Base-by-base conservation (phyloP, 2,888 invertebrate genomes). In the Hypolimnas misippus region DNA sequence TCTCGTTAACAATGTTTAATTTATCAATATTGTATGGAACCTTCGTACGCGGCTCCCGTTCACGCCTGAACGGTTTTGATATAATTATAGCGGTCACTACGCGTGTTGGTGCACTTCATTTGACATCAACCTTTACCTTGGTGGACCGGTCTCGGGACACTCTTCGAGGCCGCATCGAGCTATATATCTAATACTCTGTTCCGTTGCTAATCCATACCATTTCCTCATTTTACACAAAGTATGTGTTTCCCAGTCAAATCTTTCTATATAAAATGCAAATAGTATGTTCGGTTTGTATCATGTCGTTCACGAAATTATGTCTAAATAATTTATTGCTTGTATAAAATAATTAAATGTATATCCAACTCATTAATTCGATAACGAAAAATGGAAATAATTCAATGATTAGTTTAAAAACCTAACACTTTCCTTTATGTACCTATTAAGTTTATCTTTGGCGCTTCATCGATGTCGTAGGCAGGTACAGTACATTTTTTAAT, bases 71-170 rank as follows among this genome's bases (percentile, higher is more conserved):
- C 19, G 44, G 21, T 1, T 21, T 46, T 46, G 16, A 49, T 49
- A 29, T 49, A 49, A 25, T 25, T 29, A 29, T 29, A 49, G 25
- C 49, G 49, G 60, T 60, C 38, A 31, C 14, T 29, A n/a, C 44
- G 44, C 19, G 21, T 49, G 17, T 33, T 52, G 62, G 31, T 61
- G 60, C 57, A 65, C 55, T 68, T 62, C 70, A 72, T 73, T 73
- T 71, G 70, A 73, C 58, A 58, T 52, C 68, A 76, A 63, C 83
- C 83, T 84, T 86, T 79, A 83, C 84, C 84, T 84, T 82, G 82
- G 70, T 60, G 63, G 76, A 76, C 81, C 79, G 81, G 78, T 81
- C 74, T 72, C 53, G 54, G 42, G 21, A 42, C 73, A 40, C 62
- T 33, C 71, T 60, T 52, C 62, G 75, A 78, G 79, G 77, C 70